Percentiles rank a stretch among this genome's conserved stretches.
These are phyloP conservation scores for Anser brachyrhynchus DNA, from an alignment of 2,113 vertebrate genomes.

Conservation along the genomic window DNA sequence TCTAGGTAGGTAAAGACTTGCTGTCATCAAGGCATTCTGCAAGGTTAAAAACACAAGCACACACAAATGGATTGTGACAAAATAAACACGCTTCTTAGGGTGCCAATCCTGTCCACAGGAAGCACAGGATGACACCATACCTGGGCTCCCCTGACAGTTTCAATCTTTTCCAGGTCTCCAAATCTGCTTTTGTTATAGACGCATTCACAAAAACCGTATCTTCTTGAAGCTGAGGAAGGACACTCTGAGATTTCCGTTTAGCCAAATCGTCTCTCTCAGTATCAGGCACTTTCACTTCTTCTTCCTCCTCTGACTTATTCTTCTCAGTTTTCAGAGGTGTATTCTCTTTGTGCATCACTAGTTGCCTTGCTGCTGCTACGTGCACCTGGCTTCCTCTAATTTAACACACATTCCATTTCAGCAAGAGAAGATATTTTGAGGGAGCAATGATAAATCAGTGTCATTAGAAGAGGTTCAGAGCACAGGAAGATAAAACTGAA, in stretches of 20 bases:
- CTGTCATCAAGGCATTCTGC: slow-evolving; percentile 9
- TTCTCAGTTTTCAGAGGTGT: slow-evolving; percentile 68
- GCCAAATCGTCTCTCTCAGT: slow-evolving; percentile 84
- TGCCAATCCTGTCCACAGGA: not conserved
- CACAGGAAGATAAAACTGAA: slow-evolving; percentile 30
- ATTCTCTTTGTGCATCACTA: slow-evolving; percentile 63
- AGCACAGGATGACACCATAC: slow-evolving; percentile 73
- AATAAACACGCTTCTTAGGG: not conserved
- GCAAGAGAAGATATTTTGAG: slow-evolving; percentile 44
- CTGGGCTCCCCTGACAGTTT: slow-evolving; percentile 87
- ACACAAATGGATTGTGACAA: not conserved
- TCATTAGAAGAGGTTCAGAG: slow-evolving; percentile 44
- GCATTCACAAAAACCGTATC: slow-evolving; percentile 74
- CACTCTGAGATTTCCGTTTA: slow-evolving; percentile 75
- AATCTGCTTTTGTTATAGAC: slow-evolving; percentile 87
- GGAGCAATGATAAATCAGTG: slow-evolving; percentile 54
- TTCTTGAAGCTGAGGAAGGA: slow-evolving; percentile 72
- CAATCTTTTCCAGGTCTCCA: slow-evolving; percentile 92
- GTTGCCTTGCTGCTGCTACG: slow-evolving; percentile 52
- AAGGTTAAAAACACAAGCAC: slow-evolving; percentile 1
- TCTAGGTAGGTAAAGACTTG: not conserved
- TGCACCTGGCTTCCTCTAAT: slow-evolving; percentile 70
- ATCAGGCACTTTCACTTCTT: slow-evolving; percentile 72
- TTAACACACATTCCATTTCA: slow-evolving; percentile 58
- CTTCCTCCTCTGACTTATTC: slow-evolving; percentile 38